Conservation (phyloP, 2,888 invertebrate species). For the Phlogophora meticulosa region DNA sequence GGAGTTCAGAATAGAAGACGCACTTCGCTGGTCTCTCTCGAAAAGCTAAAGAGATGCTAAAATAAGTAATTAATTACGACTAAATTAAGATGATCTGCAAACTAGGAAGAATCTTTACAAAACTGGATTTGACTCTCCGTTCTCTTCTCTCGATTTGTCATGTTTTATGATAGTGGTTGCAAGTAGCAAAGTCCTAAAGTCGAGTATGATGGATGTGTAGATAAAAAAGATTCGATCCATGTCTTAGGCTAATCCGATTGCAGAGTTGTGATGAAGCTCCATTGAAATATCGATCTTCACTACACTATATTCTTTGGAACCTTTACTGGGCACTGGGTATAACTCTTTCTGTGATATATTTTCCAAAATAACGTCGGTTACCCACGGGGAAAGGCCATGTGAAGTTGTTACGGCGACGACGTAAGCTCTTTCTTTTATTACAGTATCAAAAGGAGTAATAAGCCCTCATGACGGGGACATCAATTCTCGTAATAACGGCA, state of each 20-base stretch:
- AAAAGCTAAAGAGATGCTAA: no score
- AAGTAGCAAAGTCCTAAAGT: background rate
- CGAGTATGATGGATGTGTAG: background rate
- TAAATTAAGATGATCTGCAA: background rate
- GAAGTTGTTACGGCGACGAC: background rate
- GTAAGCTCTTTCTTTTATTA: slow-evolving; percentile 35
- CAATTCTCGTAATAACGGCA: slow-evolving; percentile 62
- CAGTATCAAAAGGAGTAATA: slow-evolving; percentile 44
- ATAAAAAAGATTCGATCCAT: background rate
- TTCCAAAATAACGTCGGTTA: background rate
- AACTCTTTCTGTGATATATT: background rate
- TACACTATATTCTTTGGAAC: background rate
- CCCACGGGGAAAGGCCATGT: slow-evolving; percentile 6
- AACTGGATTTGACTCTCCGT: no score
- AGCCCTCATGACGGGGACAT: slow-evolving; percentile 52
- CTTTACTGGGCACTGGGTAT: background rate
- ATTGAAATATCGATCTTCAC: background rate
- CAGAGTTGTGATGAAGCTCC: no score
- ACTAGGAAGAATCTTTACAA: no score
- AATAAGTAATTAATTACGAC: no score
- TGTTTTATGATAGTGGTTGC: background rate
- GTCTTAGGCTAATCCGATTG: background rate
- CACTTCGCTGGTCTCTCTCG: no score
- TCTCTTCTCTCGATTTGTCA: background rate
- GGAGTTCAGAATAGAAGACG: no score